Percentiles rank a stretch among this genome's conserved stretches.
Conservation (phyloP, 2,888 invertebrate genomes). For the Perithous albicinctus region DNA sequence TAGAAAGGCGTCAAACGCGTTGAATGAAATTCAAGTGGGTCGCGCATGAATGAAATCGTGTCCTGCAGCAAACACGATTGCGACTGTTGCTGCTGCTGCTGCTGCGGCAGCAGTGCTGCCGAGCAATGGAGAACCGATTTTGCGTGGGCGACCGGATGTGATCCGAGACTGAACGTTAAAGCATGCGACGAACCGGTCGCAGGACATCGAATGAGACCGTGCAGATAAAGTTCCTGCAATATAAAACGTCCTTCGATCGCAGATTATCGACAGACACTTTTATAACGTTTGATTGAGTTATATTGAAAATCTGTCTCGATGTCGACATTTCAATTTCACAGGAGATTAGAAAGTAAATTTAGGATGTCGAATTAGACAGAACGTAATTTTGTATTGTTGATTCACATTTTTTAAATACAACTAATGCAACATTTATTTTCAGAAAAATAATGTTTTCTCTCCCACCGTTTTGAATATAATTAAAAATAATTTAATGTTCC, state of each 20-base stretch:
- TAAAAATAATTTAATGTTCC: too few species aligned
- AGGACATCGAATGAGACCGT: slow-evolving; percentile 34
- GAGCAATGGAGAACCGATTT: slow-evolving; percentile 51
- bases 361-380: neutral
- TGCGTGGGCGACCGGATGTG: slow-evolving; percentile 81
- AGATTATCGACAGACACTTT: slow-evolving; percentile 44
- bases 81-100: slow-evolving; percentile 7
- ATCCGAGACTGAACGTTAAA: slow-evolving; percentile 66
- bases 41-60: slow-evolving; percentile 79
- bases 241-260: slow-evolving; percentile 55
- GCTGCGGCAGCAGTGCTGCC: slow-evolving; percentile 5
- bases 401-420: too few species aligned
- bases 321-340: neutral
- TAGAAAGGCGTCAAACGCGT: slow-evolving; percentile 75
- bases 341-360: neutral
- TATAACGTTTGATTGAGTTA: slow-evolving; percentile 11
- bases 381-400: neutral
- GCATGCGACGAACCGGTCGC: slow-evolving; percentile 53
- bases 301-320: neutral
- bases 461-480: too few species aligned
- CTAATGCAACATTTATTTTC: too few species aligned
- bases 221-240: slow-evolving; percentile 21
- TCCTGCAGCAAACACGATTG: slow-evolving; percentile 48
- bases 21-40: slow-evolving; percentile 82
- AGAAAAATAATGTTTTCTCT: too few species aligned